phyloP scores from a whole-genome alignment of 2,888 invertebrate species.

The Lymantria monacha region DNA sequence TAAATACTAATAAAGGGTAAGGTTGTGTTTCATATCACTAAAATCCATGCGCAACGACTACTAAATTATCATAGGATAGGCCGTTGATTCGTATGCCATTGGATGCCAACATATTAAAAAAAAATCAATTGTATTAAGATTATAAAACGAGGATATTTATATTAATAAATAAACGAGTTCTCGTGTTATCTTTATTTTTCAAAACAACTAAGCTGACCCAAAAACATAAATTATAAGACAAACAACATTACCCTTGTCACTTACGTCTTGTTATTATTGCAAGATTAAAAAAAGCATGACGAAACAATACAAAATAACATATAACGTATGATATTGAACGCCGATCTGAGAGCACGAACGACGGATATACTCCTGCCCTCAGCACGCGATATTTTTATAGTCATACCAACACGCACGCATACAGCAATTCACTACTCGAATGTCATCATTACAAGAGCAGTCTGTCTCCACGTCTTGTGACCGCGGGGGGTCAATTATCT shows the following conservation, averaged over 20 bases:
- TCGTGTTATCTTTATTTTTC: background rate
- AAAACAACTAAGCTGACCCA: background rate
- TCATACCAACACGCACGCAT: no score
- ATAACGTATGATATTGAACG: conserved; percentile 3
- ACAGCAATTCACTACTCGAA: conserved; percentile 40
- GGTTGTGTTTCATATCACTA: no score
- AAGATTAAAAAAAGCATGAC: conserved; percentile 29
- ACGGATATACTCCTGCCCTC: no score
- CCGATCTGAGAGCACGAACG: no score
- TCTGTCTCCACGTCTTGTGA: conserved; percentile 12
- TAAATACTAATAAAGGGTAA: no score
- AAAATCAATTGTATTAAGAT: no score
- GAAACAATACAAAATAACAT: conserved; percentile 30
- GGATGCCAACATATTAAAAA: no score
- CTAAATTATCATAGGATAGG: no score
- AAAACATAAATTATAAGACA: conserved; percentile 4
- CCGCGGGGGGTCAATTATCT: conserved; percentile 72
- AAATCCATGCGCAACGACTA: no score
- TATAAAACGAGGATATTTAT: no score
- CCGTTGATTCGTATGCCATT: no score
- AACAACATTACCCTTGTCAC: conserved; percentile 3
- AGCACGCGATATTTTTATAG: background rate
- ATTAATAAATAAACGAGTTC: background rate
- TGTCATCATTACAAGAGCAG: conserved; percentile 58
- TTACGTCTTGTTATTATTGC: conserved; percentile 6